Base-by-base conservation (phyloP, 2,888 invertebrate genomes). In the Plebejus argus region DNA sequence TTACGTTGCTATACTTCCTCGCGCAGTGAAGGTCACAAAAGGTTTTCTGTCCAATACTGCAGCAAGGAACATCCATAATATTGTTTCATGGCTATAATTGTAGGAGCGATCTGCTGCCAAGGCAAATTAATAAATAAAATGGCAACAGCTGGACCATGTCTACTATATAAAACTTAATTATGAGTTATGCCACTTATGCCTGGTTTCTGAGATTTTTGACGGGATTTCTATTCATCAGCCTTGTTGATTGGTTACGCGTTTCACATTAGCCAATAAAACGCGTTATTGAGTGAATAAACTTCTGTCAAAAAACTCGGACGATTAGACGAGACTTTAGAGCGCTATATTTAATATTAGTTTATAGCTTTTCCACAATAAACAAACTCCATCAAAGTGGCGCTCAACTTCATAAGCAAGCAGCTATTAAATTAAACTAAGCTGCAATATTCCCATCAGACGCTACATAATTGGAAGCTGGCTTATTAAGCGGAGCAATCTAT, bases 401-500 rank as follows among this genome's bases (percentile, higher is more conserved):
- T 10, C 6, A 72, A 79, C 78, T 78, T 78, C 61, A 77, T 77
- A 78, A 79, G 78, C 79, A 78, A 79, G 80, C 70, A 78, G 79
- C 79, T 79, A 81, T 81, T 81, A 80, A 78, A 79, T 79, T 78
- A 70, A 81, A 77, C 80, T 78, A 74, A 79, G 78, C 78, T 79
- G 75, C 79, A 78, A 81, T 80, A 80, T 81, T 81, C 78, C 78
- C 79, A 81, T 80, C 80, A 79, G 78, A 76, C 78, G 66, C 15
- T 78, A 81, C 81, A 81, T 81, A 80, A 81, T 80, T 79, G 80
- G 78, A 80, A 83, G 81, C 82, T 79, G 79, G 83, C 82, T 83
- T 86, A 84, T 85, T 86, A 86, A 86, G 85, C 84, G 80, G 78
- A 79, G 82, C 86, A 87, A 87, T 86, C 86, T 83, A 84, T 85